A percentile compares a stretch with the other conserved stretches of the same genome.
These are phyloP conservation scores for Drosophila kurseongensis DNA, from an alignment of 1,140 invertebrate species.

Conservation along the genomic window DNA sequence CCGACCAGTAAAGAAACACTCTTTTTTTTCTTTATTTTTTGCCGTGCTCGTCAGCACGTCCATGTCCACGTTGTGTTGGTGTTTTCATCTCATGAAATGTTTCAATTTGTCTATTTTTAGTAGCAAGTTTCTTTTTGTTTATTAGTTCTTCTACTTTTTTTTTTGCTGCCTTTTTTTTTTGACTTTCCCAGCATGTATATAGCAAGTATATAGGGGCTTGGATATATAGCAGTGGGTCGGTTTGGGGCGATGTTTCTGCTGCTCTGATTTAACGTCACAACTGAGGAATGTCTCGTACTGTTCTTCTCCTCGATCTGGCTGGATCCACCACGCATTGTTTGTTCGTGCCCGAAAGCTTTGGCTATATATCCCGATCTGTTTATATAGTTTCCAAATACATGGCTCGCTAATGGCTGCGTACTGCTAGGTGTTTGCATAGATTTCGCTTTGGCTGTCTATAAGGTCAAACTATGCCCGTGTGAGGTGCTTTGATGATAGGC, in stretches of 20 bases:
- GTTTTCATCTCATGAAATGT: conserved; percentile 79
- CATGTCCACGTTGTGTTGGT: conserved; percentile 66
- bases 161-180: conserved; percentile 35
- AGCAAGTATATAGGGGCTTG: conserved; percentile 41
- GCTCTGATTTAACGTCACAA: conserved; percentile 79
- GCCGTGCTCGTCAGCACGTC: conserved; percentile 64
- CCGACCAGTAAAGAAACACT: conserved; percentile 44
- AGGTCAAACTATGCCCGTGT: conserved; percentile 58
- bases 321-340: conserved; percentile 65
- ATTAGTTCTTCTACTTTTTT: conserved; percentile 64
- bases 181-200: conserved; percentile 40
- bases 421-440: conserved; percentile 45
- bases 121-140: conserved; percentile 81
- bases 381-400: conserved; percentile 33
- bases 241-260: conserved; percentile 60
- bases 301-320: conserved; percentile 41
- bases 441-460: conserved; percentile 45
- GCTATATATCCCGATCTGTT: conserved; percentile 47
- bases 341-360: conserved; percentile 52
- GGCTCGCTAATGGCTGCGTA: conserved; percentile 18
- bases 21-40: conserved; percentile 32
- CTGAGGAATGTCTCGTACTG: conserved; percentile 60
- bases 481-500: conserved; percentile 28
- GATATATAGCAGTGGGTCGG: conserved; percentile 66
- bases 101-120: conserved; percentile 83